Conservation (phyloP, 2,113 vertebrate genomes). For the Lanius ludovicianus region DNA sequence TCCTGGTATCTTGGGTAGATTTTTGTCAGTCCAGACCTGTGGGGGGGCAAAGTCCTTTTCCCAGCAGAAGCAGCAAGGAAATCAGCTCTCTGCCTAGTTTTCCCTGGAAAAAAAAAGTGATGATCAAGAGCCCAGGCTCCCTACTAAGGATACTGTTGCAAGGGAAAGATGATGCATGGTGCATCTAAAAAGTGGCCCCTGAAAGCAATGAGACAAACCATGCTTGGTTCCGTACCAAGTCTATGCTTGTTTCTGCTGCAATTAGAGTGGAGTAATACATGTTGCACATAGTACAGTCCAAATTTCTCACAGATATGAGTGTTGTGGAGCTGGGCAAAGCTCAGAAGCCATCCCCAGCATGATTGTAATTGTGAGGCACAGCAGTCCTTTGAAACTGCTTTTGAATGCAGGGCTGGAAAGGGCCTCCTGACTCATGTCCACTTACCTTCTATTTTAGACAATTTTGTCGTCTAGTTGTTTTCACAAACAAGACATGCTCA, state of each 20-base stretch:
- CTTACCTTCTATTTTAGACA: not conserved
- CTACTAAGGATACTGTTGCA: not conserved
- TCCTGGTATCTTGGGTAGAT: not conserved
- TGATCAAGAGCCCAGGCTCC: not conserved
- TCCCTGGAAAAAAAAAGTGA: not conserved
- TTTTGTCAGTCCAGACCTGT: not conserved
- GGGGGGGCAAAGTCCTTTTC: not conserved
- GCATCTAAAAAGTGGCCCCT: not conserved
- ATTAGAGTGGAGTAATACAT: conserved; percentile 7
- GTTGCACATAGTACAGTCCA: not conserved
- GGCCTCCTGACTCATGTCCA: not conserved
- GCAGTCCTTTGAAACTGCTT: conserved; percentile 15
- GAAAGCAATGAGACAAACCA: not conserved
- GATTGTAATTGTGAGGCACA: not conserved
- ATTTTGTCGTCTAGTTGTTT: not conserved
- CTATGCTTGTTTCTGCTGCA: conserved; percentile 1
- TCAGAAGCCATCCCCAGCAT: not conserved
- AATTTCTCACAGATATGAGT: not conserved
- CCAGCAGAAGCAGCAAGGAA: not conserved
- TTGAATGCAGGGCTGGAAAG: not conserved
- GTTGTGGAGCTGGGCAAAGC: not conserved
- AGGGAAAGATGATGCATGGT: not conserved
- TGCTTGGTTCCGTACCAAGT: not conserved
- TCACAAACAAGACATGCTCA: not conserved
- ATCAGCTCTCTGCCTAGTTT: not conserved